Percentiles rank a stretch among this genome's conserved stretches.
Evolutionary conservation across 2,888 invertebrate genomes (phyloP).

Genomic region (Drosophila subsilvestris): DNA sequence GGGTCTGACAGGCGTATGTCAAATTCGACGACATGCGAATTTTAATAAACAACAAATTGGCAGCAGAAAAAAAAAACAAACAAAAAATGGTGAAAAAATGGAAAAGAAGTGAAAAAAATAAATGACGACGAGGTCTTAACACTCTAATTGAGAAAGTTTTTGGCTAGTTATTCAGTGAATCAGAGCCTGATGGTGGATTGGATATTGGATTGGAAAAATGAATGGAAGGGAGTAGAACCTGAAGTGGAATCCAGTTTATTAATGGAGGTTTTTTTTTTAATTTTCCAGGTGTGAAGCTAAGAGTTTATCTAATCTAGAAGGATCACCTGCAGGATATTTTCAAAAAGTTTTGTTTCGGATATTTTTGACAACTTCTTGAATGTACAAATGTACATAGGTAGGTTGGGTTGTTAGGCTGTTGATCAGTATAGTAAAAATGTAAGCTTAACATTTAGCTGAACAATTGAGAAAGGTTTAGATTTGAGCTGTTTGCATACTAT

Average conservation of each 20-base stretch:
- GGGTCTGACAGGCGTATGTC: slow-evolving; percentile 75
- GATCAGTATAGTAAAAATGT: neutral
- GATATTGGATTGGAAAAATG: too few species aligned
- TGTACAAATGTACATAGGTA: too few species aligned
- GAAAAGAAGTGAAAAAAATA: neutral
- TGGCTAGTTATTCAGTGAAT: neutral
- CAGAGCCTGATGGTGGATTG: neutral
- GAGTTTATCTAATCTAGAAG: too few species aligned
- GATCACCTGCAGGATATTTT: too few species aligned
- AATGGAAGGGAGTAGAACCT: neutral
- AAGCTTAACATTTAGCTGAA: too few species aligned
- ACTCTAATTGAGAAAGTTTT: neutral
- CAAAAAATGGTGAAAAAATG: slow-evolving; percentile 9
- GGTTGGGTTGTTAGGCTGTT: too few species aligned
- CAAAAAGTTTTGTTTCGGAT: too few species aligned
- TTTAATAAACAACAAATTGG: slow-evolving; percentile 59
- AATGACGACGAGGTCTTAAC: neutral
- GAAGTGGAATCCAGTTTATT: too few species aligned
- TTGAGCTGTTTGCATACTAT: neutral
- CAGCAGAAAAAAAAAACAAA: slow-evolving; percentile 1
- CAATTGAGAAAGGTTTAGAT: neutral
- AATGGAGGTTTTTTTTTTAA: too few species aligned
- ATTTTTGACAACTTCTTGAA: too few species aligned
- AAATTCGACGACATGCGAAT: slow-evolving; percentile 79
- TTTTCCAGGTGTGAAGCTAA: too few species aligned